Base-by-base conservation (phyloP, 1,140 invertebrate genomes). In the Ladona fulva region DNA sequence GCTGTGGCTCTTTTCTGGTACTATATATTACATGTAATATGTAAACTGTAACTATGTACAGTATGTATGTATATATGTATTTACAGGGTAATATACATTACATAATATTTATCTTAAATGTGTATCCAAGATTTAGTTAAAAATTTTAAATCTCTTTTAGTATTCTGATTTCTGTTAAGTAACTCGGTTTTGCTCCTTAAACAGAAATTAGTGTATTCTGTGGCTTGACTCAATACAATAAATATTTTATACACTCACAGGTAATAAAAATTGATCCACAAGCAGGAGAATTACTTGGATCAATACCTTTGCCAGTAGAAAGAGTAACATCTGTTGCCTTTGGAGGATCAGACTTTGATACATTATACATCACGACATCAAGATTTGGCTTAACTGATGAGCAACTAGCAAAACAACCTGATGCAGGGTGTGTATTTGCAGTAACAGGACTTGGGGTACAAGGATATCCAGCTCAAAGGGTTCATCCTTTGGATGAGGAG, bases 311-410 rank as follows among this genome's bases (percentile, higher is more conserved):
- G 16, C 85, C 87, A 19, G 85, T 83, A 0, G 81, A 81, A 76
- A 83, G 84, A 79, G 84, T 87, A 5, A 91, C 90, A 0, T 90
- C 89, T 14, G 86, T 87, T 10, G 86, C 87, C 42, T 92, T 89
- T 80, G 90, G 90, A 10, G 90, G 90, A 1, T 82, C 84, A 3
- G 81, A 89, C 78, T 83, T 89, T 10, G 86, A 88, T 74, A 83
- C 82, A 52, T 79, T 89, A 5, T 89, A 85, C 79, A 87, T 89
- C 0, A 89, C 89, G 0, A 86, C 87, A 0, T 84, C 86, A 74
- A 82, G 79, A 76, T 84, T 10, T 78, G 76, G 25, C 59, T 76
- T 24, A 77, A 77, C 74, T 22, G 66, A 76, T 24, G 77, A 78
- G 52, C 81, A 85, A 74, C 74, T 82, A 14, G 77, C 77, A 14